Evolutionary conservation across 2,113 vertebrate species (phyloP), one percentile per base, ranked within the genome.

Genomic region (Amazona vittata): DNA sequence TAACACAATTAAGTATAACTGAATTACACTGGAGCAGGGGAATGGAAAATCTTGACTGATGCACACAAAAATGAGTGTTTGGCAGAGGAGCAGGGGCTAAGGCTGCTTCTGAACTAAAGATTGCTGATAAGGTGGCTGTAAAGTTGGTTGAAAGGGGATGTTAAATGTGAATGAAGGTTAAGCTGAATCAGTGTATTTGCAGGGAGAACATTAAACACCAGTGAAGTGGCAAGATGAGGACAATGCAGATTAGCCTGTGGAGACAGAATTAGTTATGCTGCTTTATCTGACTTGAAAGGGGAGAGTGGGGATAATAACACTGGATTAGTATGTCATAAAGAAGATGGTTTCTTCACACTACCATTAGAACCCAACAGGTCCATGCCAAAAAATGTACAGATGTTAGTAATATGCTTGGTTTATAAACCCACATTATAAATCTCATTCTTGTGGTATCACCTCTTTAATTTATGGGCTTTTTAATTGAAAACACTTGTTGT

Each of bases 1-100:
- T 95, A 95, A 94, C 64, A 92, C 83, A 81, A 20, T 95, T 91
- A 91, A 84, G 65, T 6, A 12, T 86, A 93, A 96, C 47, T 64
- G 55, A 83, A 74, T 97, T 93, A 89, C 11, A 68, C 22, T 0
- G 0, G 69, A 88, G 85, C 18, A 4, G 26, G 93, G 88, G 76
- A 95, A 90, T 71, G 76, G 83, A 93, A 93, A 95, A 90, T 83
- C 79, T 64, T 64, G 68, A 46, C 15, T 10, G 67, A 79, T n/a
- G 35, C 49, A 60, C 1, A 3, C 21, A 43, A 50, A 90, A 83
- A 73, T n/a, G 20, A 70, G 57, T 17, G 29, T 17, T 41, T 90
- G 64, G 67, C 68, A 83, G 39, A 89, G 47, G 4, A 85, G 52
- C 46, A 67, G 46, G 28, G 28, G 57, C 26, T 5, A 29, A 92